Evolutionary conservation across 2,888 invertebrate species (phyloP).

Genomic region (Cecidostiba fungosa): DNA sequence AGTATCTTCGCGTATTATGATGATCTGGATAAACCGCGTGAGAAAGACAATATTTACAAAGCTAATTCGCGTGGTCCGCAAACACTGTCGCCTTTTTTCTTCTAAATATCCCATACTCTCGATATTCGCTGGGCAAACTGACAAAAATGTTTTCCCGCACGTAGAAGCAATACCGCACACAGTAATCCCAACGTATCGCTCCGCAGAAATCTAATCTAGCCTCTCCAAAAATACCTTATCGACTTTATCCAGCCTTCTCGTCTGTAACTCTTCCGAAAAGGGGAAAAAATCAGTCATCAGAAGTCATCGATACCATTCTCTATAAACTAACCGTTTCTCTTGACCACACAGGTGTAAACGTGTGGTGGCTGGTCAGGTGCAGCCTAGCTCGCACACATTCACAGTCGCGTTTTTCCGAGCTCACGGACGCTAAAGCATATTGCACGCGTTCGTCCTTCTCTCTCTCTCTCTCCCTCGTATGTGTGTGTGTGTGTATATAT

Average conservation of each 20-base stretch:
- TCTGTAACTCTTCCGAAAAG: background rate
- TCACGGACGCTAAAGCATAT: background rate
- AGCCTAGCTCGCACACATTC: background rate
- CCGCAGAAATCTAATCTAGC: background rate
- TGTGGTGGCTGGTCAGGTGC: slow-evolving; percentile 29
- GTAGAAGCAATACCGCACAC: background rate
- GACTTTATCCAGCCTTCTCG: background rate
- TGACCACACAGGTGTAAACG: slow-evolving; percentile 15
- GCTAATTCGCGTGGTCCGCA: background rate
- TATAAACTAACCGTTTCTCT: background rate
- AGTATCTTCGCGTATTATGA: background rate
- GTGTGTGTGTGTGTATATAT: background rate
- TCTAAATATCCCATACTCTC: background rate
- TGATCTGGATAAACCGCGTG: background rate
- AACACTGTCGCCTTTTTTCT: background rate
- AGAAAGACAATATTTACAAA: background rate
- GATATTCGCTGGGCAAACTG: background rate
- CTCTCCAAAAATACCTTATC: slow-evolving; percentile 13
- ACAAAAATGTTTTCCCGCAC: background rate
- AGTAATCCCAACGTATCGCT: background rate
- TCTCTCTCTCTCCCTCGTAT: background rate
- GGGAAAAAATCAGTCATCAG: background rate
- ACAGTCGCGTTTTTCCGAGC: background rate
- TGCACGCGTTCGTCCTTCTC: background rate
- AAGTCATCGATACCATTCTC: background rate